These are phyloP conservation scores for Epinephelus lanceolatus DNA, from an alignment of 2,113 vertebrate species.

Conservation along the genomic window DNA sequence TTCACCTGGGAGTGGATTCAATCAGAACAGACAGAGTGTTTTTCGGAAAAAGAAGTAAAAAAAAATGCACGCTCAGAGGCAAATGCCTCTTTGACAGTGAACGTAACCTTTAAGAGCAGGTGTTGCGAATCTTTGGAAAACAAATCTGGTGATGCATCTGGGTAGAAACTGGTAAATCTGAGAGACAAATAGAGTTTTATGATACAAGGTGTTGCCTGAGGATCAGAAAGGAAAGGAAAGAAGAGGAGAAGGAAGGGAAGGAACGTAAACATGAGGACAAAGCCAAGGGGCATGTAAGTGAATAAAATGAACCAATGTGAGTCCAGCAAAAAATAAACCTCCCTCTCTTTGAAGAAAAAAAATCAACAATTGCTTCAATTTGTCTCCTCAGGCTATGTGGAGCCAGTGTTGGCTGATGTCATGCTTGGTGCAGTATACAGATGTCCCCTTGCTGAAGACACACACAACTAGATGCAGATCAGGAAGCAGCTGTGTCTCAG, in stretches of 20 bases:
- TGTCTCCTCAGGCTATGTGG: constrained; percentile 55
- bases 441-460: constrained; percentile 69
- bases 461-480: constrained; percentile 55
- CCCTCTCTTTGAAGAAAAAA: background rate
- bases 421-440: constrained; percentile 62
- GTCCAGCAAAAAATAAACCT: constrained; percentile 31
- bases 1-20: constrained; percentile 48
- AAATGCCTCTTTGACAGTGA: constrained; percentile 42
- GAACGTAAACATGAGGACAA: constrained; percentile 14
- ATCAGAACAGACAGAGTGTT: constrained; percentile 2
- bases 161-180: constrained; percentile 20
- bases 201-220: constrained; percentile 14
- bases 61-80: constrained; percentile 1
- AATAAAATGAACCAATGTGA: constrained; percentile 60
- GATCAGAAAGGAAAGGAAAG: constrained; percentile 15
- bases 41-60: background rate
- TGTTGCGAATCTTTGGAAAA: constrained; percentile 27
- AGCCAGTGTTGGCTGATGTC: constrained; percentile 61
- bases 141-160: constrained; percentile 31
- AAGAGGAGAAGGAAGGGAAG: background rate
- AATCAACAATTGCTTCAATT: constrained; percentile 20
- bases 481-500: constrained; percentile 64
- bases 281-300: constrained; percentile 49
- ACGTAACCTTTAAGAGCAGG: constrained; percentile 57
- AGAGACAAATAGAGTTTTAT: constrained; percentile 31